These are phyloP conservation scores for Lithophane socia DNA, from an alignment of 2,888 invertebrate genomes.

Conservation along the genomic window DNA sequence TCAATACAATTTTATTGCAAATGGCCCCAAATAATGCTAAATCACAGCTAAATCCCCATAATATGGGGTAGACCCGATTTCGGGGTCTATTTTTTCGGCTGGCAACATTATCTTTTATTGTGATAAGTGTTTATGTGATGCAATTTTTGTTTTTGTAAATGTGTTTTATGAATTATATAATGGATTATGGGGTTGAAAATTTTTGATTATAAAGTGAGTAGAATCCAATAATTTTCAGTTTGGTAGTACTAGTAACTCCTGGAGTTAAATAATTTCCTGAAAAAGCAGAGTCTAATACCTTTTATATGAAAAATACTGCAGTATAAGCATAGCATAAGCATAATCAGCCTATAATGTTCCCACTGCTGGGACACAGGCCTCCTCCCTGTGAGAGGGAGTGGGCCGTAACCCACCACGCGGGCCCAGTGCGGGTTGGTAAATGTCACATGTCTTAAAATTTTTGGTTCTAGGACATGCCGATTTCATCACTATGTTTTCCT, in stretches of 20 bases:
- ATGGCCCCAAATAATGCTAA: conserved; percentile 84
- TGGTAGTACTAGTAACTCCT: neutral
- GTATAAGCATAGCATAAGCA: no score
- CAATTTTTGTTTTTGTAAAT: conserved; percentile 60
- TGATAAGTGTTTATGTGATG: conserved; percentile 82
- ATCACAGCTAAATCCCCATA: conserved; percentile 83
- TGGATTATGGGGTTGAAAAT: neutral
- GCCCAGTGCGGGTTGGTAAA: no score
- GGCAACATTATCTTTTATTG: conserved; percentile 83
- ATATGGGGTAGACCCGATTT: conserved; percentile 76
- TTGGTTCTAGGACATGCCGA: no score
- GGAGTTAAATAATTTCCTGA: neutral
- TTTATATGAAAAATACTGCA: no score
- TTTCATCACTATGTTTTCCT: no score
- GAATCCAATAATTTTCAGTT: neutral
- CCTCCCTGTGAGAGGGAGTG: no score
- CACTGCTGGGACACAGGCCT: no score
- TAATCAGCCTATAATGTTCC: no score
- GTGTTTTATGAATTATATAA: conserved; percentile 38
- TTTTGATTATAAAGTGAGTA: neutral
- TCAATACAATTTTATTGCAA: conserved; percentile 86
- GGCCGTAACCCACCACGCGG: no score
- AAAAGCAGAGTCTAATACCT: no score
- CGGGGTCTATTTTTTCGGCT: conserved; percentile 73
- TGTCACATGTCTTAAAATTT: no score